These are phyloP conservation scores for Microtus ochrogaster DNA, from an alignment of 2,113 vertebrate species.

Conservation along the genomic window DNA sequence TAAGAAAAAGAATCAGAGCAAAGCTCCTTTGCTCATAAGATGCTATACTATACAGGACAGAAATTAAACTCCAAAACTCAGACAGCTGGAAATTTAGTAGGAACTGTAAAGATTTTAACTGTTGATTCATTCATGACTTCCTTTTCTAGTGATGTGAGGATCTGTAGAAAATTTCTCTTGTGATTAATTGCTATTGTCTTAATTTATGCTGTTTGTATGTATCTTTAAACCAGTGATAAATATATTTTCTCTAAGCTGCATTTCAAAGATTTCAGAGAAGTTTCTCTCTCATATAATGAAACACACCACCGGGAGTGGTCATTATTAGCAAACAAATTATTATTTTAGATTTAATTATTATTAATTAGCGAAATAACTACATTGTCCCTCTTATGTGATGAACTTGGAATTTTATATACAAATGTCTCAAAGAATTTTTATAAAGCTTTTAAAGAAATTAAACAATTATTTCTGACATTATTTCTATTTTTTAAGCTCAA, in stretches of 20 bases:
- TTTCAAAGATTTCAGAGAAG: neutral
- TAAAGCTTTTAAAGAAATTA: neutral
- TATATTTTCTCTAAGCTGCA: neutral
- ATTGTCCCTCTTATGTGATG: neutral
- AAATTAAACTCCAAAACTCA: neutral
- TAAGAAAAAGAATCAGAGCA: slow-evolving; percentile 19
- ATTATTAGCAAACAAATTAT: neutral
- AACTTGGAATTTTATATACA: neutral
- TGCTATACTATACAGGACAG: neutral
- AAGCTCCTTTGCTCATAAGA: neutral
- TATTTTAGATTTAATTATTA: neutral
- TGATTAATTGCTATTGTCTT: neutral
- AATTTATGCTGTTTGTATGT: neutral
- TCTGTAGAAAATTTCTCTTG: neutral
- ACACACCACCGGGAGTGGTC: neutral
- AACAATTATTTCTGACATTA: neutral
- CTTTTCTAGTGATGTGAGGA: neutral
- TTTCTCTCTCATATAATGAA: neutral
- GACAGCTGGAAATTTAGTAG: neutral
- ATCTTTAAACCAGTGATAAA: neutral
- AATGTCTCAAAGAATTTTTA: neutral
- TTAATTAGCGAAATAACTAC: neutral
- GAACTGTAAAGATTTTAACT: neutral
- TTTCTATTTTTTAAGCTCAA: neutral
- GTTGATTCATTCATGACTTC: neutral